A percentile compares a stretch with the other conserved stretches of the same genome.
Evolutionary conservation across 2,888 invertebrate species (phyloP).

Genomic region (Spicauda simplicius): DNA sequence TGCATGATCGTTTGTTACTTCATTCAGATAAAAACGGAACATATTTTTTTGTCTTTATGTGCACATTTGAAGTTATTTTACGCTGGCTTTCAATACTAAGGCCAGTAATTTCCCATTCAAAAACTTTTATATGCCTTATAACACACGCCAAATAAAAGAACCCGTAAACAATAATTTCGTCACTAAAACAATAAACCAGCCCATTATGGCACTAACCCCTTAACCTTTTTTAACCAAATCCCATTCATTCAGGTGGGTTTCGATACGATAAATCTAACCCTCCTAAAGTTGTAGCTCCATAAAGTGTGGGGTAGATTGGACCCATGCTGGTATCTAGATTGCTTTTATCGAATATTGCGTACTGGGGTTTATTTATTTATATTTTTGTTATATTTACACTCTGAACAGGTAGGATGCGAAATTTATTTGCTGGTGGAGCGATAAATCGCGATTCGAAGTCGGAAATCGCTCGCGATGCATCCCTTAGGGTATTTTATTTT

Average conservation of each 20-base stretch:
- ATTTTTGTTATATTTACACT: constrained; percentile 46
- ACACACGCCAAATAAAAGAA: constrained; percentile 7
- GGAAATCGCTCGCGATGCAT: neutral
- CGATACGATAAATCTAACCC: constrained; percentile 67
- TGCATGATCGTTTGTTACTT: too few species aligned
- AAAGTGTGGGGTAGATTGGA: constrained; percentile 59
- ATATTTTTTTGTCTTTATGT: too few species aligned
- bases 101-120: too few species aligned
- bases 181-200: constrained; percentile 15
- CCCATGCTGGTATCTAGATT: constrained; percentile 66
- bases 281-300: constrained; percentile 68
- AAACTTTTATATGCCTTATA: neutral
- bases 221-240: constrained; percentile 26
- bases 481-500: neutral
- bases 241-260: constrained; percentile 60
- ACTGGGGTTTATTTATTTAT: constrained; percentile 54
- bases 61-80: too few species aligned
- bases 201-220: constrained; percentile 13
- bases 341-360: constrained; percentile 71
- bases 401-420: constrained; percentile 37
- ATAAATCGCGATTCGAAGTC: constrained; percentile 11
- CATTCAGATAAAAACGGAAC: too few species aligned
- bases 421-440: constrained; percentile 28
- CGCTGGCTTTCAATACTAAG: too few species aligned
- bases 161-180: constrained; percentile 15